Base-by-base conservation (phyloP, 2,113 vertebrate species). In the Coreoperca whiteheadi region DNA sequence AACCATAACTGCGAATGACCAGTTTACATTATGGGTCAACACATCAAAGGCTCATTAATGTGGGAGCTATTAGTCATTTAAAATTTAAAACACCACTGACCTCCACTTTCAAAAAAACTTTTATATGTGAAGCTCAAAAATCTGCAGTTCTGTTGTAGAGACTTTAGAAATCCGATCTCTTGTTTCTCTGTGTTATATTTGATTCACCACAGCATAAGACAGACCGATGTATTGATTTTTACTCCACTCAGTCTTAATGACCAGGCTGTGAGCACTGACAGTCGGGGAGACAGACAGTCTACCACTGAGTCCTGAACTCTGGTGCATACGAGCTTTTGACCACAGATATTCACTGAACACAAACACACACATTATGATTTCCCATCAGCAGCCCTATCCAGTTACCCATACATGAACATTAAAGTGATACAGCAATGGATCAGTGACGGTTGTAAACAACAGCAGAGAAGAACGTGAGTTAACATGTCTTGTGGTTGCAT, bases 151-250 rank as follows among this genome's bases (percentile, higher is more conserved):
- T 57, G 56, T 43, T 50, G 15, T 3, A 51, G 18, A 25, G 63
- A 57, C 30, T 32, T 65, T 16, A 48, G 43, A 78, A 69, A 85
- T 51, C 46, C 0, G 20, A 74, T 60, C 72, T 78, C 50, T 30
- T 30, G 61, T 78, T 67, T 71, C 61, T 66, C 59, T 54, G 34
- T 63, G 60, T 51, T 70, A 75, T 66, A 81, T 87, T 84, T 81
- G 77, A 84, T 92, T 82, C 50, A 65, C 46, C 30, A 53, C 75
- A 75, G 67, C 66, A 56, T 53, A 69, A 64, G 75, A 81, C 64
- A 23, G 51, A 85, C 67, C 12, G 76, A 32, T 7, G 6, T 73
- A 91, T 89, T 88, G 88, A 92, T 90, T 87, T 84, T 64, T 61
- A 25, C 77, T 87, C 68, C 78, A 20, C 61, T 88, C 80, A 46